phyloP scores from a whole-genome alignment of 2,888 invertebrate genomes.

The Acrobasis repandana region DNA sequence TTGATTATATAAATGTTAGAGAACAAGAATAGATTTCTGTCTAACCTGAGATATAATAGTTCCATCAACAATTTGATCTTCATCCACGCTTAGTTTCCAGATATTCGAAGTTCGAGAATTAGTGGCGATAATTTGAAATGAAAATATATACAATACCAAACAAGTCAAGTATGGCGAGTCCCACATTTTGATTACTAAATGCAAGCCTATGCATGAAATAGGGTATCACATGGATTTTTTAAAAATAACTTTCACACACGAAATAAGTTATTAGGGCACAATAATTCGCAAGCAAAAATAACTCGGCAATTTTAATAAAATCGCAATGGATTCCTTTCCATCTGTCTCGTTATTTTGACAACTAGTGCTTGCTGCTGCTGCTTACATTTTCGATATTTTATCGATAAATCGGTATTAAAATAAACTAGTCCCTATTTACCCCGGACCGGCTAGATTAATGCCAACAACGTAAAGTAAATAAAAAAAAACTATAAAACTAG shows the following conservation, averaged over 20 bases:
- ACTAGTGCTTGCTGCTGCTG: not conserved
- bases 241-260: conserved; percentile 51
- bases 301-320: conserved; percentile 43
- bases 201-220: conserved; percentile 60
- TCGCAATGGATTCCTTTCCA: conserved; percentile 48
- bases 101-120: conserved; percentile 92
- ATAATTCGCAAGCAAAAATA: conserved; percentile 48
- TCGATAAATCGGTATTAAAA: not conserved
- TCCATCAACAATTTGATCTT: conserved; percentile 88
- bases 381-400: not conserved
- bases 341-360: conserved; percentile 20
- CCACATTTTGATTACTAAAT: conserved; percentile 72
- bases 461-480: not conserved
- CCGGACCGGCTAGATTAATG: not conserved
- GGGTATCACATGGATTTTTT: conserved; percentile 42
- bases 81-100: conserved; percentile 91
- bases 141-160: conserved; percentile 87
- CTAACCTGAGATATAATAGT: conserved; percentile 81
- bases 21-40: conserved; percentile 41
- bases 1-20: conserved; percentile 65
- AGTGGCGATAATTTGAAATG: conserved; percentile 87
- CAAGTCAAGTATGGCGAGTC: conserved; percentile 83
- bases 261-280: conserved; percentile 43
- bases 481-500: no score
- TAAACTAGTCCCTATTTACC: not conserved